Evolutionary conservation across 2,888 invertebrate species (phyloP), one percentile per base, ranked within the genome.

Genomic region (Halictus ligatus): DNA sequence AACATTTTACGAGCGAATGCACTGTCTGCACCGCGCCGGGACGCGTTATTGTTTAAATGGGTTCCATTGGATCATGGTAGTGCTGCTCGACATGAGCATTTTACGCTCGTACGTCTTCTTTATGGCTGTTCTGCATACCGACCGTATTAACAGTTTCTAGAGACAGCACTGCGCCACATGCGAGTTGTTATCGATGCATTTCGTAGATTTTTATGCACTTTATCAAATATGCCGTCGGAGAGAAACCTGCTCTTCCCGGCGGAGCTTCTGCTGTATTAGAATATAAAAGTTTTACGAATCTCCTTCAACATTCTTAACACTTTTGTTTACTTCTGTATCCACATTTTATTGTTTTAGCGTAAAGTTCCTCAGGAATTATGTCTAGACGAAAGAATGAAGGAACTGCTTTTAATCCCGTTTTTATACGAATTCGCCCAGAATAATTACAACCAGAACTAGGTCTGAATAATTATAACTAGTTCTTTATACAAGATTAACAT

Each of bases 11-110:
- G 48, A 48, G 48, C 25, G 8, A 43, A 13, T 5, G 18, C 25
- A 29, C 35, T 35, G 72, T 72, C 25, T 48, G 48, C 29, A 73
- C 25, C 35, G 48, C 48, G 18, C 25, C 10, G 10, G n/a, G 2
- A 4, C 46, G 15, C 48, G 48, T 48, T 73, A 73, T 73, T 48
- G 73, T 73, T 73, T n/a, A 46, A n/a, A 71, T 13, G n/a, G n/a
- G 71, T n/a, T 46, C 50, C 29, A 29, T 29, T 48, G 10, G 48
- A 50, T 67, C 40, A 35, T 50, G 48, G 6, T 35, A 13, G n/a
- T 10, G 13, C 10, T 8, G 18, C 18, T n/a, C 18, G 25, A 12
- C 40, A 2, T 12, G 54, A 35, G n/a, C 12, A 21, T 7, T 29
- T 29, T 40, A 18, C n/a, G 48, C 69, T 35, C 13, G 43, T 15